phyloP scores from a whole-genome alignment of 1,140 invertebrate species.

The Gryllus bimaculatus region DNA sequence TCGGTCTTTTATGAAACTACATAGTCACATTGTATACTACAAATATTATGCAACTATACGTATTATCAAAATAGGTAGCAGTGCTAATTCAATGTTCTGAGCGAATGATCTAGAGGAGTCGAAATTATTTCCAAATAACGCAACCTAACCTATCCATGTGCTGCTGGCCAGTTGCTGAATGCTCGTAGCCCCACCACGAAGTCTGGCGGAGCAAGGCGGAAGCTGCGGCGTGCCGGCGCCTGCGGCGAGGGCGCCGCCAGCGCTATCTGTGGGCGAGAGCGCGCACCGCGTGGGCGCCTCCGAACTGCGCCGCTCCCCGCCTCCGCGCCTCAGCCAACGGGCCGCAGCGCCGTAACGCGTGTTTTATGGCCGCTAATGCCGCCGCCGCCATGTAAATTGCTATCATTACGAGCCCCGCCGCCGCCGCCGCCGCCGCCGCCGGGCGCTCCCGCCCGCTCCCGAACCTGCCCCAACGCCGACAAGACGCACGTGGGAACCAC shows the following conservation, averaged over 20 bases:
- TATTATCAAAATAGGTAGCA: no score
- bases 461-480: background rate
- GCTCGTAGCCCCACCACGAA: background rate
- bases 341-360: conserved; percentile 1
- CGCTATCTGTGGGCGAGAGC: background rate
- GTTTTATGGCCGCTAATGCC: background rate
- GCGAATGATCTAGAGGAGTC: no score
- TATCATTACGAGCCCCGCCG: background rate
- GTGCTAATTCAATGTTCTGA: no score
- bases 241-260: background rate
- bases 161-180: no score
- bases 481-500: no score
- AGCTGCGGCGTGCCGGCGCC: background rate
- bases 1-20: no score
- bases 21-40: no score
- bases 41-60: no score
- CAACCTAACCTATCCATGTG: no score
- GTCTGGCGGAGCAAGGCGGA: background rate
- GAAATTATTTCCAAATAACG: no score
- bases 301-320: background rate
- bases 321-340: background rate
- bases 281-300: background rate
- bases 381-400: conserved; percentile 2
- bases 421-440: no score
- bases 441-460: background rate